Base-by-base conservation (phyloP, 2,113 vertebrate genomes). In the Prolemur simus region DNA sequence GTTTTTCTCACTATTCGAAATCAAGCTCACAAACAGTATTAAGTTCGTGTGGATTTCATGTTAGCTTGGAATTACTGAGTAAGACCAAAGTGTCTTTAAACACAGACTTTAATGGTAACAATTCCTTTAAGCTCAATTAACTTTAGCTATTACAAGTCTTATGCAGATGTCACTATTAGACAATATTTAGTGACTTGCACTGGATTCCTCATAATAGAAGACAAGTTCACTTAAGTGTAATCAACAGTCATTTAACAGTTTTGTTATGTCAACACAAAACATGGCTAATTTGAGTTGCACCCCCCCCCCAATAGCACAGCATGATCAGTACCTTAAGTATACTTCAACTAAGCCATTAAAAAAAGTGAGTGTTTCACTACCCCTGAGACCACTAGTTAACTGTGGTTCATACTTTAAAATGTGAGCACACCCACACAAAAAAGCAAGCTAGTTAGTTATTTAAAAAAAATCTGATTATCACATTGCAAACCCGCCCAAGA, bases 81-180 rank as follows among this genome's bases (percentile, higher is more conserved):
- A 97, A 97, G 96, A 96, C 97, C 81, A 68, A 89, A 91, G 96
- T 96, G 96, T 96, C 97, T 98, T 97, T 98, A 93, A 98, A 97
- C 94, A 97, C 94, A 98, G 97, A 96, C 96, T 98, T 98, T 97
- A 98, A 96, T 97, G 96, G 86, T 91, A 97, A 97, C 97, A 98
- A 95, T 98, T 97, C 94, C 96, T 97, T 97, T 93, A 97, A 95
- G 96, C 94, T 97, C 93, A 95, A 84, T 94, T 97, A 95, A 95
- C 90, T 94, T 96, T 73, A 97, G 82, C 96, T 97, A 92, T 98
- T 97, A 97, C 97, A 98, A 96, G 95, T 96, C 78, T 96, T 96
- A 96, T 69, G 96, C 95, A 94, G 87, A 94, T 93, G 96, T 96
- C 96, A 97, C 96, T 97, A 78, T 89, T 90, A 96, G 95, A 98